These are phyloP conservation scores for Saccostrea glomerata DNA, from an alignment of 1,140 invertebrate species.

Conservation along the genomic window DNA sequence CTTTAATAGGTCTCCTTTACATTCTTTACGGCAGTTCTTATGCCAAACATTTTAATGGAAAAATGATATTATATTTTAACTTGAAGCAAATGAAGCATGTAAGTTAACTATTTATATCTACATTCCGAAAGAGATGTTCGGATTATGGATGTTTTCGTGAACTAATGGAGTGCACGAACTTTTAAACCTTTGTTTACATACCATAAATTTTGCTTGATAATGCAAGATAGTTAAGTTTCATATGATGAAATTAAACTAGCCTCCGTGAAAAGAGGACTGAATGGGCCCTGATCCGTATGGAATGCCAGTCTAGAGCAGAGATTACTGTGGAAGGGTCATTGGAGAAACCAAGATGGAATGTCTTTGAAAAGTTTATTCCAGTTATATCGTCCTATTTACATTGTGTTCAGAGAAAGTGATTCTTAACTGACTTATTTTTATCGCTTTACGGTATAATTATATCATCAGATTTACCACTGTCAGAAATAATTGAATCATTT, in stretches of 20 bases:
- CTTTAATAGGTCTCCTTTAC: background rate
- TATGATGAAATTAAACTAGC: background rate
- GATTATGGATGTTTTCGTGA: background rate
- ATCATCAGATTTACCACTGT: background rate
- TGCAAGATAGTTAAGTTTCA: background rate
- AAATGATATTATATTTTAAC: too few species aligned
- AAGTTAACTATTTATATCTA: background rate
- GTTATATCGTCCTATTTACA: background rate
- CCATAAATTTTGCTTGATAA: background rate
- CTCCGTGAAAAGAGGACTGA: background rate
- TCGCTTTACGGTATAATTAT: background rate
- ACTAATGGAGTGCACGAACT: background rate
- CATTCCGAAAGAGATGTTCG: background rate
- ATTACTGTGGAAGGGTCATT: constrained; percentile 13
- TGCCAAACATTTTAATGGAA: too few species aligned
- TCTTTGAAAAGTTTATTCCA: constrained; percentile 19
- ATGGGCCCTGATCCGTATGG: background rate
- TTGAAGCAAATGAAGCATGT: too few species aligned
- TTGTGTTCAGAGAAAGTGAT: background rate
- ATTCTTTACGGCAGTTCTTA: background rate
- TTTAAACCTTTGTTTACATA: background rate
- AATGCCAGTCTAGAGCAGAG: background rate
- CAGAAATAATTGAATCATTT: background rate
- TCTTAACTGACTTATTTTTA: background rate
- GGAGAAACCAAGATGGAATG: background rate